These are phyloP conservation scores for Dasysyrphus albostriatus DNA, from an alignment of 2,888 invertebrate species.

Conservation along the genomic window DNA sequence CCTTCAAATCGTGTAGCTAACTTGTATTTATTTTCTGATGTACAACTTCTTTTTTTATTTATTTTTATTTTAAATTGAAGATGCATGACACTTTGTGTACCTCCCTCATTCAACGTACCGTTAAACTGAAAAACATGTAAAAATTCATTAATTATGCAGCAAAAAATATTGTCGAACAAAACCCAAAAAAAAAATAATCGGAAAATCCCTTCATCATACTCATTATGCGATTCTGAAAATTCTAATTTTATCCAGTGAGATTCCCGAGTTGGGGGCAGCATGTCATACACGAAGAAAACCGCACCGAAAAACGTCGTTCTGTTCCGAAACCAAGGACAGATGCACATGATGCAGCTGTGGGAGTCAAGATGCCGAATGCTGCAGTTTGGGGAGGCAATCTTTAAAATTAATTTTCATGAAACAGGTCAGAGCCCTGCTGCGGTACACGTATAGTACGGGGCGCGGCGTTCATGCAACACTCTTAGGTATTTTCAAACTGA, in stretches of 20 bases:
- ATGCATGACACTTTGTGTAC: constrained; percentile 11
- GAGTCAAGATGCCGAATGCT: constrained; percentile 38
- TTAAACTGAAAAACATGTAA: constrained; percentile 43
- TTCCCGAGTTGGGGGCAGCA: constrained; percentile 65
- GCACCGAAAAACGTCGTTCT: constrained; percentile 20
- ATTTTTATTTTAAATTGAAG: constrained; percentile 12
- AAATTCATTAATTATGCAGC: constrained; percentile 40
- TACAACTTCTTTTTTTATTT: not conserved
- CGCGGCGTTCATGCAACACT: constrained; percentile 8
- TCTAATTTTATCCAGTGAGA: constrained; percentile 66
- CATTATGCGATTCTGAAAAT: constrained; percentile 67
- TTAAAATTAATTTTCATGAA: constrained; percentile 52
- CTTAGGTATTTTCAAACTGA: constrained; percentile 60
- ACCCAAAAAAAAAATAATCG: constrained; percentile 33
- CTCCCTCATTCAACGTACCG: constrained; percentile 26
- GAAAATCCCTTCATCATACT: constrained; percentile 65
- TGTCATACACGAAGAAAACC: not conserved
- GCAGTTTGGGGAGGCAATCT: constrained; percentile 67
- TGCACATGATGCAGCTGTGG: constrained; percentile 59
- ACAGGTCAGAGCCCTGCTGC: constrained; percentile 57
- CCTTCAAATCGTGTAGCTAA: not conserved
- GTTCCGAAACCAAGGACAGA: constrained; percentile 49
- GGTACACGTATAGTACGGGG: not conserved
- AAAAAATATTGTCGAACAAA: constrained; percentile 34
- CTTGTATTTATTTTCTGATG: not conserved